These are phyloP conservation scores for Lophochroa leadbeateri DNA, from an alignment of 2,113 vertebrate genomes.

Conservation along the genomic window DNA sequence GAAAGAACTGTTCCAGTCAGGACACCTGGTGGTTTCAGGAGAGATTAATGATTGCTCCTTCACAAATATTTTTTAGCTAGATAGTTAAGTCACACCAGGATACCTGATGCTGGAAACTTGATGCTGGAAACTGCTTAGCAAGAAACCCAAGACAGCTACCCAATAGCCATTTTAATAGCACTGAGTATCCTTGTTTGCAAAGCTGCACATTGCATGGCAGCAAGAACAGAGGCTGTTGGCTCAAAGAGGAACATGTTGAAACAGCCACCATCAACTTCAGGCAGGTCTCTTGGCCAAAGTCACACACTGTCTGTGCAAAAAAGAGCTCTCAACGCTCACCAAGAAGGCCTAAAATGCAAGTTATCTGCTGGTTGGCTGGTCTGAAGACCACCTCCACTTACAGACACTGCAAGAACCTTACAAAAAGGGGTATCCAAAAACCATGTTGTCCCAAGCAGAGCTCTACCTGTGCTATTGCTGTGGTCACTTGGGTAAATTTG, in stretches of 20 bases:
- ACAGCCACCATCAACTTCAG: background rate
- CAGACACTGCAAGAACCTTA: background rate
- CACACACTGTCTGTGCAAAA: background rate
- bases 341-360: background rate
- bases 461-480: background rate
- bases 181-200: background rate
- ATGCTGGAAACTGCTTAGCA: background rate
- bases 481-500: background rate
- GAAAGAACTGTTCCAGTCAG: background rate
- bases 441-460: background rate
- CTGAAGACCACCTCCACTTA: background rate
- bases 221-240: background rate
- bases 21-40: background rate
- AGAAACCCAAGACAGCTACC: background rate
- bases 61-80: constrained; percentile 12
- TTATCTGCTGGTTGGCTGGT: background rate
- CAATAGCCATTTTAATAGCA: background rate
- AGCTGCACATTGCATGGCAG: background rate
- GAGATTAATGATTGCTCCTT: background rate
- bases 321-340: background rate
- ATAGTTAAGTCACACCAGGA: background rate
- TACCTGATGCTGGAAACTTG: background rate
- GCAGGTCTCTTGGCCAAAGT: background rate
- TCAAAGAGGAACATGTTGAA: background rate
- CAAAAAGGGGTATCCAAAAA: rapidly evolving